A percentile compares a stretch with the other conserved stretches of the same genome.
Conservation (phyloP, 2,113 vertebrate genomes). For the Gambusia holbrooki region DNA sequence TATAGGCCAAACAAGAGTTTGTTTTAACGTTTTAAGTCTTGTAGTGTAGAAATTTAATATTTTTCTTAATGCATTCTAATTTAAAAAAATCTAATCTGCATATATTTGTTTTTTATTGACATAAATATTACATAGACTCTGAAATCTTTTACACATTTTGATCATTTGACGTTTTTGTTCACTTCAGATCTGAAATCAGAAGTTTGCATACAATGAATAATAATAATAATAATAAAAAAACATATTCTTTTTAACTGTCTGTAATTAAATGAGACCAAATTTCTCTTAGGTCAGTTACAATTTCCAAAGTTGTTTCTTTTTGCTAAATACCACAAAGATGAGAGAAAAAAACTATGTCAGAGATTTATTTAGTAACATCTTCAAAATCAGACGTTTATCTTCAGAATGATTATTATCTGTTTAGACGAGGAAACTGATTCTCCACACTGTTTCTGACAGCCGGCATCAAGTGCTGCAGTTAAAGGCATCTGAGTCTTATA, state of each 20-base stretch:
- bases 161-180: neutral
- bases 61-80: neutral
- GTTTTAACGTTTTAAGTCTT: too few species aligned
- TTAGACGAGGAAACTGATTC: too few species aligned
- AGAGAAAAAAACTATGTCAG: too few species aligned
- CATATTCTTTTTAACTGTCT: too few species aligned
- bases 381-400: too few species aligned
- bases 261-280: neutral
- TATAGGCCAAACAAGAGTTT: too few species aligned
- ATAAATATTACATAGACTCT: neutral
- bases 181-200: neutral
- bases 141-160: neutral
- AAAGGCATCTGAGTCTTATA: neutral
- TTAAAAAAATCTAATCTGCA: too few species aligned
- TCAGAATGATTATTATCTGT: too few species aligned
- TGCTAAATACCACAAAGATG: too few species aligned
- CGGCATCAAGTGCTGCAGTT: neutral
- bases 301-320: neutral
- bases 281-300: neutral
- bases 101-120: neutral
- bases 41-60: neutral
- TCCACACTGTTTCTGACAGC: conserved; percentile 15
- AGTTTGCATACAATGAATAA: too few species aligned
- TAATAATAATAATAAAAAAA: too few species aligned
- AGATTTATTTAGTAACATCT: too few species aligned